A percentile compares a stretch with the other conserved stretches of the same genome.
Evolutionary conservation across 2,113 vertebrate species (phyloP).

Genomic region (Prinia subflava): DNA sequence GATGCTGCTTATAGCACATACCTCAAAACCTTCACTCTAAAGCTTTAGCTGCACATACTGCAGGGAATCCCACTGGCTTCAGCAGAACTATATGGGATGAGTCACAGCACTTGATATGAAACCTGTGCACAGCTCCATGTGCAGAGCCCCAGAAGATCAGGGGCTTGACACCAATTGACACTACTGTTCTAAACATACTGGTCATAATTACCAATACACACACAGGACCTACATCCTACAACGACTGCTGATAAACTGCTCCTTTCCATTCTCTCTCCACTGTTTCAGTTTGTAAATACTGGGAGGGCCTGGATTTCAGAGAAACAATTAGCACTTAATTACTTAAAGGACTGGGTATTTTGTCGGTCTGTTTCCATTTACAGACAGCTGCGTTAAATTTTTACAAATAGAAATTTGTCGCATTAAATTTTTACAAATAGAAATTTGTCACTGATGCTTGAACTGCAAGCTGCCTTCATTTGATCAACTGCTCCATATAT

Average conservation of each 20-base stretch:
- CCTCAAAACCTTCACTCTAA: background rate
- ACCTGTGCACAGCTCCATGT: too few relatives aligned
- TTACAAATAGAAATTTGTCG: background rate
- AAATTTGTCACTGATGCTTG: background rate
- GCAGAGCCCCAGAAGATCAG: background rate
- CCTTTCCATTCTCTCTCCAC: background rate
- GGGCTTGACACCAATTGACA: background rate
- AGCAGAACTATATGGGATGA: background rate
- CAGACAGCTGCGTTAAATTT: background rate
- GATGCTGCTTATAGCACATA: background rate
- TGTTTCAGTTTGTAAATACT: background rate
- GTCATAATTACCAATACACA: background rate
- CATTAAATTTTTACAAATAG: background rate
- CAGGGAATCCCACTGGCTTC: background rate
- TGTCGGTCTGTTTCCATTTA: background rate
- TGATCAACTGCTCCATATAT: background rate
- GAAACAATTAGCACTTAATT: background rate
- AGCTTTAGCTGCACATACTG: background rate
- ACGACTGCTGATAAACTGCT: background rate
- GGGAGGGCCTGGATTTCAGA: background rate
- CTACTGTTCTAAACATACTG: background rate
- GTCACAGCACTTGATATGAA: background rate
- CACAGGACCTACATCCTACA: background rate
- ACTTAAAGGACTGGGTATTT: background rate
- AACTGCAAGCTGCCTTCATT: background rate